Percentiles rank a stretch among this genome's conserved stretches.
Conservation (phyloP, 2,797 vertebrate genomes). For the Chelon auratus region DNA sequence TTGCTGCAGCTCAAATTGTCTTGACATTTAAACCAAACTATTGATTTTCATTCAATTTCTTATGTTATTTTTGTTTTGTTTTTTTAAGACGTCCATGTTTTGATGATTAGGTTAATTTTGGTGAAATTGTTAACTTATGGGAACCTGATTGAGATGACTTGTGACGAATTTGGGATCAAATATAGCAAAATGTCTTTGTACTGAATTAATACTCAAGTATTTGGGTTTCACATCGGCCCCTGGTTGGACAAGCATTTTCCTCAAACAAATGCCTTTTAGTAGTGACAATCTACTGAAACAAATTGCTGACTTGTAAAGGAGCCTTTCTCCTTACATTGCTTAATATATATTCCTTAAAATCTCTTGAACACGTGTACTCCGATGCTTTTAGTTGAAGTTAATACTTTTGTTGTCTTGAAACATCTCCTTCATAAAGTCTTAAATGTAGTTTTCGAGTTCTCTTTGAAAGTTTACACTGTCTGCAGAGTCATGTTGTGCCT, state of each 20-base stretch:
- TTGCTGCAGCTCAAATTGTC: not conserved
- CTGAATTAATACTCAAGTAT: not conserved
- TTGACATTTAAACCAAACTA: not conserved
- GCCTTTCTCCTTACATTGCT: not conserved
- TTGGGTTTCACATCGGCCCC: not conserved
- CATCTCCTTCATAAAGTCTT: conserved; percentile 22
- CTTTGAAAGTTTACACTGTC: conserved; percentile 73
- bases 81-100: not conserved
- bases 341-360: not conserved
- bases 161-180: not conserved
- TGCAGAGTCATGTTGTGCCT: conserved; percentile 76
- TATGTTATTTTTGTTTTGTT: not conserved
- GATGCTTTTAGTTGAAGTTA: not conserved
- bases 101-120: not conserved
- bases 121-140: not conserved
- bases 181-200: not conserved
- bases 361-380: not conserved
- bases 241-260: no score
- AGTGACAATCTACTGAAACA: not conserved
- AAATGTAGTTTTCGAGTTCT: conserved; percentile 32
- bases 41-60: not conserved
- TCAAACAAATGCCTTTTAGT: no score
- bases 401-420: conserved; percentile 7
- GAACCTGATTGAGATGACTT: not conserved
- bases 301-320: not conserved